Base-by-base conservation (phyloP, 2,888 invertebrate genomes). In the Agriotes lineatus region DNA sequence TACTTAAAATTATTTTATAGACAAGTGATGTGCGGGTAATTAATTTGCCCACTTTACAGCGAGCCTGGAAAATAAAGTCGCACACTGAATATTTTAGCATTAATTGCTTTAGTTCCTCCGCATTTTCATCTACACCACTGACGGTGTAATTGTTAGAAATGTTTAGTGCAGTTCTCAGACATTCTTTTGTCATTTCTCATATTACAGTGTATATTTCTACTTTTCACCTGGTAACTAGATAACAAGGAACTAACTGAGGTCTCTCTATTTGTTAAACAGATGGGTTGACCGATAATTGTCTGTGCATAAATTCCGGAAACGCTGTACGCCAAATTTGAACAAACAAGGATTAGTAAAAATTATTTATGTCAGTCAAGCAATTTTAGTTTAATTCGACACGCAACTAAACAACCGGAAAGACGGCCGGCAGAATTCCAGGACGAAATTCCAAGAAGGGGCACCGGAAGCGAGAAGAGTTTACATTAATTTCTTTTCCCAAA, bases 21-120 rank as follows among this genome's bases (percentile, higher is more conserved):
- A 20, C 10, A 20, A 56, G 19, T 16, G 58, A n/a, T 58, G 16
- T 58, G 58, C 58, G 58, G 44, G 58, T 58, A 58, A 58, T 58
- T 58, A 39, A 44, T 37, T 16, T 10, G n/a, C 20, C 18, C 25
- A 12, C 44, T 56, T 58, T 42, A 57, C 12, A 12, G 19, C 33
- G 18, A 18, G 33, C 30, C 52, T 33, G 16, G 52, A 30, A 33
- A 52, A 33, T 52, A 52, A 33, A 52, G 16, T 33, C 9, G n/a
- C 9, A 35, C 20, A 52, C 22, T 18, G 52, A 30, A 52, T 52
- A 52, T 5, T 25, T 52, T 52, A 25, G 9, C 52, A 52, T 52
- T 1, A 9, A 52, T 52, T 52, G 18, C 18, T 33, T 33, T n/a
- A n/a, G n/a, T n/a, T n/a, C n/a, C n/a, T n/a, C n/a, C n/a, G n/a